phyloP scores from a whole-genome alignment of 2,797 vertebrate genomes.

The Todus mexicanus region DNA sequence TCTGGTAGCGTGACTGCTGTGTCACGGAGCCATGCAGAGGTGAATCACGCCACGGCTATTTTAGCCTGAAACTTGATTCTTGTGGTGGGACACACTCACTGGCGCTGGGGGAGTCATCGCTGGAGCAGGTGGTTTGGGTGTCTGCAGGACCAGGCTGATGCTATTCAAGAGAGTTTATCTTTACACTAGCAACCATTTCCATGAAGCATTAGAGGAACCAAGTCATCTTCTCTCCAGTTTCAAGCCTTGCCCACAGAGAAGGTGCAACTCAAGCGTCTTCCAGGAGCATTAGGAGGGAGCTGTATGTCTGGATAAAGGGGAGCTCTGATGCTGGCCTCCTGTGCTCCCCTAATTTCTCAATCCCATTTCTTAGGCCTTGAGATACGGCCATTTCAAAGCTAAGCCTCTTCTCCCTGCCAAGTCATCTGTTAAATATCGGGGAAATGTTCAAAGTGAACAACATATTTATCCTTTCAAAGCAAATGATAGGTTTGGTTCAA shows the following conservation, averaged over 20 bases:
- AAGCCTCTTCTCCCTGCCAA: background rate
- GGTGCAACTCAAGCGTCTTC: background rate
- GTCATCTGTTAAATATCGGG: background rate
- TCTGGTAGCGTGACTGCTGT: background rate
- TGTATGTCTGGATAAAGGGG: background rate
- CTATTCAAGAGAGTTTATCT: no score
- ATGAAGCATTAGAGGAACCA: background rate
- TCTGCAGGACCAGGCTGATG: background rate
- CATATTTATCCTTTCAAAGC: constrained; percentile 38
- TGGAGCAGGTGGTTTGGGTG: background rate
- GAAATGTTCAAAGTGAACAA: constrained; percentile 23
- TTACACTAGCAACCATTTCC: background rate
- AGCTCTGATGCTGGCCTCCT: background rate
- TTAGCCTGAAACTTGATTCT: background rate
- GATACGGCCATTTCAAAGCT: background rate
- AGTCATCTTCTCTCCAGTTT: background rate
- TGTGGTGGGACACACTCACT: background rate
- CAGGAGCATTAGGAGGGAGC: background rate
- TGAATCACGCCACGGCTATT: background rate
- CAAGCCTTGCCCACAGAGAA: background rate
- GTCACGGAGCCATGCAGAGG: background rate
- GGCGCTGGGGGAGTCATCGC: background rate
- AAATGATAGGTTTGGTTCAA: constrained; percentile 64
- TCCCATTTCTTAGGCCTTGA: background rate
- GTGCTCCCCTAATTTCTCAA: background rate